Conservation (phyloP, 2,113 vertebrate genomes). For the Boulengeromyrus knoepffleri region DNA sequence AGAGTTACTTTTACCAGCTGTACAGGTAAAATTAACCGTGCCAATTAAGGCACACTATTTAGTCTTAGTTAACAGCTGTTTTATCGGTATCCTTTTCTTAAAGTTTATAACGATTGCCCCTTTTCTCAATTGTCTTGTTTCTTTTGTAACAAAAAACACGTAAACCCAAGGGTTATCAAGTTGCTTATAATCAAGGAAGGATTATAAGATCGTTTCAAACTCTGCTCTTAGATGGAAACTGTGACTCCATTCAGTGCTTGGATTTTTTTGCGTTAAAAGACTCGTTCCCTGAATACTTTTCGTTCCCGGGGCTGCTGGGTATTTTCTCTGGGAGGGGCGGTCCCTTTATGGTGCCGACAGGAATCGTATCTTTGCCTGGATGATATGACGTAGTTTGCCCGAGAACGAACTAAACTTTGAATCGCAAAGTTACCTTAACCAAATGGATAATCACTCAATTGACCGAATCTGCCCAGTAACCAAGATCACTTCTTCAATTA, state of each 20-base stretch:
- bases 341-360: not conserved
- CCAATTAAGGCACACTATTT: not conserved
- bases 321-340: not conserved
- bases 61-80: not conserved
- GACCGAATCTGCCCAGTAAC: not conserved
- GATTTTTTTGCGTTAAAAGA: not conserved
- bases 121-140: not conserved
- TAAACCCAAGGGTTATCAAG: not conserved
- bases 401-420: not conserved
- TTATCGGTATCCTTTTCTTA: not conserved
- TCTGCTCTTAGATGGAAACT: not conserved
- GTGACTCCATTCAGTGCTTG: not conserved
- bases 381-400: not conserved
- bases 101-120: not conserved
- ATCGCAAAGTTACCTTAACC: not conserved
- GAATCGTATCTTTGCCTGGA: not conserved
- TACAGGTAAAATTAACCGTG: not conserved
- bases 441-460: not conserved
- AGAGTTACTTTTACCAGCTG: not conserved
- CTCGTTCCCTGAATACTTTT: not conserved
- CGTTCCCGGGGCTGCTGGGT: not conserved
- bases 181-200: not conserved
- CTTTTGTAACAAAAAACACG: not conserved
- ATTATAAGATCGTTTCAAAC: not conserved
- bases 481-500: not conserved